A percentile compares a stretch with the other conserved stretches of the same genome.
Evolutionary conservation across 1,140 invertebrate species (phyloP).

Genomic region (Drosophila paulistorum): DNA sequence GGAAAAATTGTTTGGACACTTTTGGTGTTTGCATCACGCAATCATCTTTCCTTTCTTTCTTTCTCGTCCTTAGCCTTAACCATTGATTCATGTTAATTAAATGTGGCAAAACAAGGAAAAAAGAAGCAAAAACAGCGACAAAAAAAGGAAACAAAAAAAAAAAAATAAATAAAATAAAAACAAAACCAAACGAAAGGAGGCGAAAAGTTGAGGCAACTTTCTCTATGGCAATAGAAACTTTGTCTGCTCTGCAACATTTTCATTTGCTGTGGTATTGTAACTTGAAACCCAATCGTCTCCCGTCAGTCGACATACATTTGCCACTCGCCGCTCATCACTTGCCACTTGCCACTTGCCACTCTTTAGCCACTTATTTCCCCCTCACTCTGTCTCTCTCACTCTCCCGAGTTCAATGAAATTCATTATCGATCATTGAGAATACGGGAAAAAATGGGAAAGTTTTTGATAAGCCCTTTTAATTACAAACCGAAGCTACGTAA

Average conservation of each 20-base stretch:
- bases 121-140: background rate
- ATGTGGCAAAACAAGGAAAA: conserved; percentile 45
- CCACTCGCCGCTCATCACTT: background rate
- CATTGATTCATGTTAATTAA: conserved; percentile 78
- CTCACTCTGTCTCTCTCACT: background rate
- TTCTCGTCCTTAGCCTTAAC: conserved; percentile 28
- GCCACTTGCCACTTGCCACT: background rate
- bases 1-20: background rate
- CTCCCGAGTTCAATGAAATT: conserved; percentile 32
- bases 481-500: conserved; percentile 66
- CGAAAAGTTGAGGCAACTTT: conserved; percentile 60
- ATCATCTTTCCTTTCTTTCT: background rate
- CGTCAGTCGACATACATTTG: background rate
- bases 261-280: conserved; percentile 54
- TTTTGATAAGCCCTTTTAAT: conserved; percentile 65
- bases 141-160: conserved; percentile 1
- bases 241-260: conserved; percentile 37
- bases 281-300: conserved; percentile 21
- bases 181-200: no score
- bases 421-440: conserved; percentile 61
- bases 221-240: conserved; percentile 20
- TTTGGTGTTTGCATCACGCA: conserved; percentile 7
- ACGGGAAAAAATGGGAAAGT: conserved; percentile 45
- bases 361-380: background rate
- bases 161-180: background rate